Evolutionary conservation across 2,888 invertebrate genomes (phyloP).

Genomic region (Allolobophora icterica): DNA sequence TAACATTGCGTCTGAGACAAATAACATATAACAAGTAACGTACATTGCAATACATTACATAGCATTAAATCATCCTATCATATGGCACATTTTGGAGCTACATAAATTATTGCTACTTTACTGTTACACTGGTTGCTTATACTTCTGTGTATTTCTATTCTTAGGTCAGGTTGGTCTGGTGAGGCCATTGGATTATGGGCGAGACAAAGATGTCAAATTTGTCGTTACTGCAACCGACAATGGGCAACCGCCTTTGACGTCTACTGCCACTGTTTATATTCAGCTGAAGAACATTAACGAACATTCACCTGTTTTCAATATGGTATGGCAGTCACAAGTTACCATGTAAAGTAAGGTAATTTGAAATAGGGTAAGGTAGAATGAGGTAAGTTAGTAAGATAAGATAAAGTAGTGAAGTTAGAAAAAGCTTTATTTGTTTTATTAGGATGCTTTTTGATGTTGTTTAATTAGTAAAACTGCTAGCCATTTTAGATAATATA

Average conservation of each 20-base stretch:
- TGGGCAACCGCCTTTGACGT: conserved; percentile 82
- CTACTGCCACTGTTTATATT: conserved; percentile 79
- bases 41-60: too few relatives aligned
- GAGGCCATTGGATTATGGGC: not conserved
- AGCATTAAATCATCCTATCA: not conserved
- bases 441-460: too few relatives aligned
- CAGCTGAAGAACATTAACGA: conserved; percentile 85
- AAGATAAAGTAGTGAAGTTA: too few relatives aligned
- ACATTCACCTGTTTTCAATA: conserved; percentile 78
- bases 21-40: too few relatives aligned
- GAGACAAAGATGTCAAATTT: conserved; percentile 70
- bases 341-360: not conserved
- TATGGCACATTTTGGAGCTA: not conserved
- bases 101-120: not conserved
- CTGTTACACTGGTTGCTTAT: not conserved
- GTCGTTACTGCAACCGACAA: conserved; percentile 83
- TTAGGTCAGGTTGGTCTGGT: not conserved
- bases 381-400: not conserved
- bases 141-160: not conserved
- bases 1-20: too few relatives aligned
- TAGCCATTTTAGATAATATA: too few relatives aligned
- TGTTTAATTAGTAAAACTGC: too few relatives aligned
- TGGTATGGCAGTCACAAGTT: conserved; percentile 47
- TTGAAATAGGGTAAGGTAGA: not conserved
- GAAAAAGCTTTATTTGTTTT: too few relatives aligned